A percentile compares a stretch with the other conserved stretches of the same genome.
Evolutionary conservation across 2,888 invertebrate genomes (phyloP).

Genomic region (Aporophyla nigra): DNA sequence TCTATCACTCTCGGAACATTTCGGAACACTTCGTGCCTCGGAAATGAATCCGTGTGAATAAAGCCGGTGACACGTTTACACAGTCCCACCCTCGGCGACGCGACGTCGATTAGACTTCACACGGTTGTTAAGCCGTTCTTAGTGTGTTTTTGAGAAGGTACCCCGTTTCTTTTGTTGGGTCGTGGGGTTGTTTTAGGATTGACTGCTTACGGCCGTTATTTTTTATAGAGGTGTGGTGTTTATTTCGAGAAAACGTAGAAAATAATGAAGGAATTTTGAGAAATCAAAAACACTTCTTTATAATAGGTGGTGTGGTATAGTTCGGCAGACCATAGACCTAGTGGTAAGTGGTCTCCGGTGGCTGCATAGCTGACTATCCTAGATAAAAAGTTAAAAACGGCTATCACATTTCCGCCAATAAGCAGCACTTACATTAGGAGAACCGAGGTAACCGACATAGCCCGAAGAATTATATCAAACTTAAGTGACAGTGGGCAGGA

Average conservation of each 20-base stretch:
- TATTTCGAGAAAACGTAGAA: background rate
- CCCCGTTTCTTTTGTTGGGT: constrained; percentile 25
- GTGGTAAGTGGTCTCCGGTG: background rate
- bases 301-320: background rate
- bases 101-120: constrained; percentile 57
- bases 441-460: no score
- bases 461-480: no score
- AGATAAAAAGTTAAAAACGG: background rate
- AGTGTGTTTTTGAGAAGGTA: constrained; percentile 46
- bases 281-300: background rate
- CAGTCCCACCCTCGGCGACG: constrained; percentile 34
- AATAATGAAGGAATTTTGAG: background rate
- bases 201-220: constrained; percentile 25
- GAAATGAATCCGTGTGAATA: constrained; percentile 57
- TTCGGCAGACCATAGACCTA: background rate
- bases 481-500: no score
- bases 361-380: background rate
- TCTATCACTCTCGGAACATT: background rate
- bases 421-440: background rate
- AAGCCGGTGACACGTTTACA: constrained; percentile 54
- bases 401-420: background rate
- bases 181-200: constrained; percentile 27
- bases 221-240: background rate
- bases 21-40: constrained; percentile 39
- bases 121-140: constrained; percentile 56